These are phyloP conservation scores for Allobates femoralis DNA, from an alignment of 2,797 vertebrate species.

Conservation along the genomic window DNA sequence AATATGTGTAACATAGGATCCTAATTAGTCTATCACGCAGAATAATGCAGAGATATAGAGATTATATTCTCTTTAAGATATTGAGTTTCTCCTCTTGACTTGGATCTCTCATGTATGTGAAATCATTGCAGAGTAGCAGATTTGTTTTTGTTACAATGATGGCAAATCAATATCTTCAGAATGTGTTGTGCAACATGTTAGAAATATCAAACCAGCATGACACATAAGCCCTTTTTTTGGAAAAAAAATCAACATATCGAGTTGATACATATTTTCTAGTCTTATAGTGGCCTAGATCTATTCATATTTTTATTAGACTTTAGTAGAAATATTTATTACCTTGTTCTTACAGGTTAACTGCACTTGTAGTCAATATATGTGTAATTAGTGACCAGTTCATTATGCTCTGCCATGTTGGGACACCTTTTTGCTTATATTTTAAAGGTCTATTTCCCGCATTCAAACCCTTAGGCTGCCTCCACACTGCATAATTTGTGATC, in stretches of 20 bases:
- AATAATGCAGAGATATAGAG: conserved; percentile 2
- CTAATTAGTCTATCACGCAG: conserved; percentile 34
- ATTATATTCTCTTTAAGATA: neutral
- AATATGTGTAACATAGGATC: conserved; percentile 30
- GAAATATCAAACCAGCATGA: neutral
- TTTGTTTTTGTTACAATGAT: neutral
- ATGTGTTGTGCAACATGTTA: neutral
- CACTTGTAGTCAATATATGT: no score
- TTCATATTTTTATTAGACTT: neutral
- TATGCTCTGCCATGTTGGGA: no score
- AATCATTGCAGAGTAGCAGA: neutral
- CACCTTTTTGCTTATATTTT: no score
- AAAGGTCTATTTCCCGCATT: no score
- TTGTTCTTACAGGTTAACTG: no score
- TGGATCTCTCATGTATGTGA: neutral
- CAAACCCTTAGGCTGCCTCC: no score
- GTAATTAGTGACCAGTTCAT: no score
- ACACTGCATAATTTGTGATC: no score
- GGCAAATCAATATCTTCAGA: neutral
- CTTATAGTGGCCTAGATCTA: neutral
- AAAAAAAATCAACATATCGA: neutral
- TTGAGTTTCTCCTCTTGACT: neutral
- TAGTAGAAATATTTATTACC: no score
- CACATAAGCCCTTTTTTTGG: neutral
- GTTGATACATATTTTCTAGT: neutral